Evolutionary conservation across 1,140 invertebrate species (phyloP), one percentile per base, ranked within the genome.

Genomic region (Geopemphigus sp.): DNA sequence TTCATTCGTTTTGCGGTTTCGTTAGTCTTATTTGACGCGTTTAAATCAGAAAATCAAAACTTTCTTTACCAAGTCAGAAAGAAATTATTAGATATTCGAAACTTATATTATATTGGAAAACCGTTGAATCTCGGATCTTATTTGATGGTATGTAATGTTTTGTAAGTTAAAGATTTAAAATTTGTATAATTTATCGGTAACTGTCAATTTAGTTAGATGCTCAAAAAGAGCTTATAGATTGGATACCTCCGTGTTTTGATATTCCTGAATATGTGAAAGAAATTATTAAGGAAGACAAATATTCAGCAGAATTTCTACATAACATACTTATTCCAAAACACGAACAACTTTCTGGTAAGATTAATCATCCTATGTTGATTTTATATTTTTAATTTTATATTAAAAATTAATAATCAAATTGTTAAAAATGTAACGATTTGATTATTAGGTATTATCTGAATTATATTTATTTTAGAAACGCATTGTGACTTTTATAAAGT

Each of bases 1-100:
- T 96, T 95, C 84, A 86, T 97, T 0, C 97, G 97, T 86, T 92
- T 93, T 82, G 90, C 90, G 6, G 86, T 89, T 15, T 92, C 91
- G 11, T 84, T 94, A 0, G 93, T 90, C 83, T 84, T 96, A 14
- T 92, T 90, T 83, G 88, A 90, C 81, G 88, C 87, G 66, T 95
- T 90, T 86, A 89, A 90, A 0, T 84, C 85, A 0, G 89, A 89
- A 80, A 88, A 90, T 81, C 95, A 97, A 85, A 94, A 95, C 0
- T 87, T 88, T 80, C 86, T 96, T 1, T 94, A 93, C 0, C 85
- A 87, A 53, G 84, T 96, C 1, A 94, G 96, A 83, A 88, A 90
- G 8, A 88, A 89, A 83, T 85, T 96, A 3, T 89, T 96, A 12
- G 93, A 93, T 3, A 97, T 97, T 86, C 90, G 90, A 81, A 94